These are phyloP conservation scores for Cherax quadricarinatus DNA, from an alignment of 1,140 invertebrate genomes.

Conservation along the genomic window DNA sequence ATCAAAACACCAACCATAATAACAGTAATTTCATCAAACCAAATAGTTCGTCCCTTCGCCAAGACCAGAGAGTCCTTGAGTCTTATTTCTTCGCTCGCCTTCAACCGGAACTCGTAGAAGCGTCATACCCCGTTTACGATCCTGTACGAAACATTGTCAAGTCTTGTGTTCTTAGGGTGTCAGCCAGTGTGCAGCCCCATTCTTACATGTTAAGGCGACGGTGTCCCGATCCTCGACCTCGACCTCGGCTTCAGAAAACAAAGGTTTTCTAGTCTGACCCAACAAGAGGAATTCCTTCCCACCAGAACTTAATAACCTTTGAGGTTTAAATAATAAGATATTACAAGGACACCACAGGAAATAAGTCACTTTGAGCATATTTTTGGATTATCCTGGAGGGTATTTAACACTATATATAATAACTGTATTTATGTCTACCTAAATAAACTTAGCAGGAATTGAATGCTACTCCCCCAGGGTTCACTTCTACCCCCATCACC, in stretches of 20 bases:
- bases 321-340: too few relatives aligned
- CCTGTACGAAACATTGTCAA: slow-evolving; percentile 8
- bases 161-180: slow-evolving; percentile 28
- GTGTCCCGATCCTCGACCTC: neutral
- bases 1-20: slow-evolving; percentile 15
- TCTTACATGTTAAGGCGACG: slow-evolving; percentile 51
- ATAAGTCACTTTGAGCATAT: too few relatives aligned
- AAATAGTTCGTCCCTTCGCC: slow-evolving; percentile 45
- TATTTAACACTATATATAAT: too few relatives aligned
- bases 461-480: too few relatives aligned
- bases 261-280: too few relatives aligned
- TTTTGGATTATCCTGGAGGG: too few relatives aligned
- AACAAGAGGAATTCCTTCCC: too few relatives aligned
- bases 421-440: too few relatives aligned
- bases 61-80: slow-evolving; percentile 1
- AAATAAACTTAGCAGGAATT: too few relatives aligned
- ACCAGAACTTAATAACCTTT: too few relatives aligned
- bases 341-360: too few relatives aligned
- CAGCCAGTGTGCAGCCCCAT: slow-evolving; percentile 18
- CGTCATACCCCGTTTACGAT: slow-evolving; percentile 1
- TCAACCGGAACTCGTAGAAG: slow-evolving; percentile 43
- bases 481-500: too few relatives aligned
- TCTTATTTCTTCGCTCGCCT: slow-evolving; percentile 16
- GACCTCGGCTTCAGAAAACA: neutral
- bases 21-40: slow-evolving; percentile 48